These are phyloP conservation scores for Frankliniella fusca DNA, from an alignment of 2,888 invertebrate species.

Conservation along the genomic window DNA sequence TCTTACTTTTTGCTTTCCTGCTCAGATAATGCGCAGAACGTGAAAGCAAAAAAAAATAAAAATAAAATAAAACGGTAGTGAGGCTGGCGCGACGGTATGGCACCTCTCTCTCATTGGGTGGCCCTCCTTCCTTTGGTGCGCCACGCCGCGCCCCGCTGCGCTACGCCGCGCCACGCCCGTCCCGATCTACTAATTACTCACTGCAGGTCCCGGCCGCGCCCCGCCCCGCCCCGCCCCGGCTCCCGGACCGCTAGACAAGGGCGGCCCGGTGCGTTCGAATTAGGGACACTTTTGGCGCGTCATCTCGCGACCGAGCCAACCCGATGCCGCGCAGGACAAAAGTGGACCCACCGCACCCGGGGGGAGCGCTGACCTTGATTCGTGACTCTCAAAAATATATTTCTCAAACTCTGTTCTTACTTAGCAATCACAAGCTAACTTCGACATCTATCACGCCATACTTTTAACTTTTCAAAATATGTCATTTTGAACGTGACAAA, in stretches of 20 bases:
- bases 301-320: too few species aligned
- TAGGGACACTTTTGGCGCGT: too few species aligned
- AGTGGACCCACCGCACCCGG: background rate
- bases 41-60: background rate
- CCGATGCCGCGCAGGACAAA: background rate
- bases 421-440: too few species aligned
- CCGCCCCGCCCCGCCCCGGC: too few species aligned
- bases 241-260: too few species aligned
- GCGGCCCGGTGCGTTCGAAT: too few species aligned
- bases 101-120: conserved; percentile 23
- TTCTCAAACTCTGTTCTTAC: too few species aligned
- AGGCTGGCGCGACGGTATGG: background rate
- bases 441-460: too few species aligned
- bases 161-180: background rate
- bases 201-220: background rate
- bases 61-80: background rate
- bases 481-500: background rate
- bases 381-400: too few species aligned
- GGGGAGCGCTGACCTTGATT: too few species aligned
- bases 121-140: background rate
- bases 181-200: conserved; percentile 17
- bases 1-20: background rate
- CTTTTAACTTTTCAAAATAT: background rate
- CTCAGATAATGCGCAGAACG: background rate
- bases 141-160: background rate